Base-by-base conservation (phyloP, 2,113 vertebrate genomes). In the Callorhinus ursinus region DNA sequence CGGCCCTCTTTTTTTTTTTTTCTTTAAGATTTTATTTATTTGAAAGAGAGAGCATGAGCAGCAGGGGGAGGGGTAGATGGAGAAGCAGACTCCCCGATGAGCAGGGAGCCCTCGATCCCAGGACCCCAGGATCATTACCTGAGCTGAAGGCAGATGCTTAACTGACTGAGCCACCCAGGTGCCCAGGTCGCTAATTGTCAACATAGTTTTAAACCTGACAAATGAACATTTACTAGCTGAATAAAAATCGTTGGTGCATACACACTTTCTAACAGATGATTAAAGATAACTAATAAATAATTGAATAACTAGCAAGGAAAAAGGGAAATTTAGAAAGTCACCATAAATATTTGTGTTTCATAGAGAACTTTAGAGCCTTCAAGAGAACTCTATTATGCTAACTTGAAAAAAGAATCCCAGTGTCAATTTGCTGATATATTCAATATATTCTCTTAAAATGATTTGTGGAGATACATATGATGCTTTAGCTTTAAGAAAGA, bases 171-270 rank as follows among this genome's bases (percentile, higher is more conserved):
- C 67, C 33, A 69, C 7, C 33, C 65, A n/a, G 33, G 33, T 11
- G 33, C 16, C 33, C 65, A 33, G 63, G 63, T 65, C 28, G 14
- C 63, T 33, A 67, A 67, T 36, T 57, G 72, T 93, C 69, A 87
- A 36, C 39, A 14, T 65, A 61, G 76, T 89, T 96, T 95, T 63
- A 96, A 97, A 65, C 16, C 55, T n/a, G 63, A 7, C 31, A n/a
- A 2, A n/a, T 94, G 90, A 85, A 74, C 26, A 92, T 90, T 96
- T 95, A 84, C 71, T 92, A 18, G 53, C 46, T 93, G 49, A 93
- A 39, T 72, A 81, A 93, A 93, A 96, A n/a, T 89, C 65, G 46
- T 89, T 83, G 67, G 53, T 82, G 59, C 42, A 53, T 12, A 51
- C 28, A 82, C 7, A 63, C 49, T 53, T 94, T 89, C 88, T 59